Conservation (phyloP, 2,888 invertebrate genomes). For the Labia minor region DNA sequence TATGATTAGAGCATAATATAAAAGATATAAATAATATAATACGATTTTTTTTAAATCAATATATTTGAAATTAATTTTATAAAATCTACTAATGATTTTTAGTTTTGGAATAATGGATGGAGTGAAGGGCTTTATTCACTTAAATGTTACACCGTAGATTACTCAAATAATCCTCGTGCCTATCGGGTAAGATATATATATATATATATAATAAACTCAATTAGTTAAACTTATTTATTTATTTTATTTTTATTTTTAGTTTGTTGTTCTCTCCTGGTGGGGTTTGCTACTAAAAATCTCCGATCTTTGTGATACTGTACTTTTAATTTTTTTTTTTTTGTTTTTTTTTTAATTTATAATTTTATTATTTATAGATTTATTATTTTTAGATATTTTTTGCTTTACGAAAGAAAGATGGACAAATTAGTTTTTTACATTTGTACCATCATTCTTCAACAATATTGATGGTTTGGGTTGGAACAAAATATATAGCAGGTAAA, state of each 20-base stretch:
- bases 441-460: slow-evolving; percentile 53
- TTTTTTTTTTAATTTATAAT: too few relatives aligned
- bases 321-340: too few relatives aligned
- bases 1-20: too few relatives aligned
- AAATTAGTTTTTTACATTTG: slow-evolving; percentile 73
- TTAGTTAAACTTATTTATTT: not conserved
- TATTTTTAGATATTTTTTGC: slow-evolving; percentile 56
- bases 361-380: not conserved
- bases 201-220: not conserved
- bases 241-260: not conserved
- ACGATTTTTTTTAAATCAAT: too few relatives aligned
- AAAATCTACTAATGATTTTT: too few relatives aligned
- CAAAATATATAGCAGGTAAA: not conserved
- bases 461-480: not conserved
- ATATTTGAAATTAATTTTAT: too few relatives aligned
- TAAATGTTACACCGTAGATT: not conserved
- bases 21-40: too few relatives aligned
- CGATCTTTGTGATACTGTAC: not conserved
- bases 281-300: not conserved
- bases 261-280: not conserved
- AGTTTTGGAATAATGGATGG: not conserved
- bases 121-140: not conserved
- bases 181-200: not conserved
- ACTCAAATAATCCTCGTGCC: not conserved
- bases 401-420: slow-evolving; percentile 71